Evolutionary conservation across 2,888 invertebrate species (phyloP), one percentile per base, ranked within the genome.

Genomic region (Apotomis betuletana): DNA sequence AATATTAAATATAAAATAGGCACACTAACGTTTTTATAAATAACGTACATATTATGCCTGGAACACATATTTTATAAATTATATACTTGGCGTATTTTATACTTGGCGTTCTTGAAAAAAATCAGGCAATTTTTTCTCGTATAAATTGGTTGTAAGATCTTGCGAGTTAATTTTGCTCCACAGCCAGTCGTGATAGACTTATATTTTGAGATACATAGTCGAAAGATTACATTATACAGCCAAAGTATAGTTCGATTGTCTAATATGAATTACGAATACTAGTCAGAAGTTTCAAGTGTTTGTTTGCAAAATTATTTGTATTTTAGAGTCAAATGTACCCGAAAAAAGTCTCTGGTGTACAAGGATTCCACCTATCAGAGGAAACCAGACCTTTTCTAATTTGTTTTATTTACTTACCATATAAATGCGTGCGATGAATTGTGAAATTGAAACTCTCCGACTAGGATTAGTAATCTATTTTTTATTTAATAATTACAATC

Each of bases 1-100:
- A 27, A 57, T 57, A 65, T 65, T 44, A 44, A 54, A 52, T 54
- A 55, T 64, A 27, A 65, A 65, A 55, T 57, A 55, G 65, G 49
- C 55, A 55, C 44, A 27, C 44, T 46, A 55, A 27, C 64, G 10
- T 13, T 51, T n/a, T 12, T 13, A 6, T 57, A 64, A 41, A 12
- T 55, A 41, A 44, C 12, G n/a, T 65, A 49, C 9, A 12, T 49
- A 65, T 65, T 65, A 65, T 65, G 65, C 57, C 27, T 57, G 46
- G 46, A 57, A 65, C 64, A 44, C 41, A 41, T 44, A 13, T 61
- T 27, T 27, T 27, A 2, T 27, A 27, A 2, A 27, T 27, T 27
- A 27, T 10, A 5, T 54, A 63, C 52, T 63, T 5, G 55, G 65
- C 65, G 57, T 65, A 46, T 27, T 55, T 55, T 27, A 12, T 2